These are phyloP conservation scores for Patella caerulea DNA, from an alignment of 2,888 invertebrate genomes.

Conservation along the genomic window DNA sequence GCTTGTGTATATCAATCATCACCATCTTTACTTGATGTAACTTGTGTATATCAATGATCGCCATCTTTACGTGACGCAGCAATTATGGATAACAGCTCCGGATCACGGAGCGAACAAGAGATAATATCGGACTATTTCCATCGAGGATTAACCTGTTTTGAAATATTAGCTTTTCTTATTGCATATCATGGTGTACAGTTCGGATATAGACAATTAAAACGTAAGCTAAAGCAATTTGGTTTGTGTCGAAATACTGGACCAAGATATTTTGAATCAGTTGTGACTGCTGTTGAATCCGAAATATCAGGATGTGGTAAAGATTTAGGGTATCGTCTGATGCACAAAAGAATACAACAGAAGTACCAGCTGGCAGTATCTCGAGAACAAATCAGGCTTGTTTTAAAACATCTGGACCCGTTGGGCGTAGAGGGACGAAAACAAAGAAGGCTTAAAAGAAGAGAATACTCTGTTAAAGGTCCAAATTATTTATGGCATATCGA, in stretches of 20 bases:
- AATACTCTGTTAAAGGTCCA: slow-evolving; percentile 22
- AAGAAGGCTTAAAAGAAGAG: slow-evolving; percentile 13
- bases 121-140: neutral
- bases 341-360: neutral
- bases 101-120: neutral
- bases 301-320: neutral
- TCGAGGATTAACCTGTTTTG: neutral
- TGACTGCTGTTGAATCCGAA: neutral
- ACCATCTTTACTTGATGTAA: no score
- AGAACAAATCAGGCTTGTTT: slow-evolving; percentile 3
- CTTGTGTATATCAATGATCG: no score
- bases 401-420: slow-evolving; percentile 17
- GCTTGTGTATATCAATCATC: no score
- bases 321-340: neutral
- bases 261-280: neutral
- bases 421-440: slow-evolving; percentile 8
- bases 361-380: slow-evolving; percentile 13
- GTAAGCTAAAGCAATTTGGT: neutral
- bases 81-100: no score
- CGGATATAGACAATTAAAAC: neutral
- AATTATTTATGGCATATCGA: no score
- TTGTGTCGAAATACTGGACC: neutral
- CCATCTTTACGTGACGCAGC: no score
- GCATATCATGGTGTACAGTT: neutral
- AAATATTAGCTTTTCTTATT: neutral